Evolutionary conservation across 2,113 vertebrate genomes (phyloP).

Genomic region (Vidua macroura): DNA sequence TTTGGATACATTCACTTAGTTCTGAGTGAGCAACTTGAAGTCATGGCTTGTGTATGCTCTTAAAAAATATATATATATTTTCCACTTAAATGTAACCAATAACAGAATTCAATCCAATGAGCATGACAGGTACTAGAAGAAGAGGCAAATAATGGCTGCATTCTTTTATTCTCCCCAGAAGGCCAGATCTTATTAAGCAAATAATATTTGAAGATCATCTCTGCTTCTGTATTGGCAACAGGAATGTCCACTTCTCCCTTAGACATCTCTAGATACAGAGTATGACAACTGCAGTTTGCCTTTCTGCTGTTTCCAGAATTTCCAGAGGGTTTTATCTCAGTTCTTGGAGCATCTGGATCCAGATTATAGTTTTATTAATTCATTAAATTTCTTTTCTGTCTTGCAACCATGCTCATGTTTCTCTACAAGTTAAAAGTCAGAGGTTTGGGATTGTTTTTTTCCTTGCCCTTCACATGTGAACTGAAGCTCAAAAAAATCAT

Average conservation of each 20-base stretch:
- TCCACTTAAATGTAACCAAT: not conserved
- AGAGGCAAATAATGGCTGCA: not conserved
- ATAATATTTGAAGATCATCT: not conserved
- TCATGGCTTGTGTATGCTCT: not conserved
- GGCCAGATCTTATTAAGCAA: not conserved
- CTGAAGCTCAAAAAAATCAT: not conserved
- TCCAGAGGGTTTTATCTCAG: not conserved
- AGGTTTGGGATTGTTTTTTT: not conserved
- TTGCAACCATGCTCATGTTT: not conserved
- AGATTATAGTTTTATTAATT: not conserved
- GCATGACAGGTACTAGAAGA: not conserved
- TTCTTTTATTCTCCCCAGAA: not conserved
- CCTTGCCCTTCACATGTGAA: not conserved
- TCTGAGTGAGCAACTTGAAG: not conserved
- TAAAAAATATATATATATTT: not conserved
- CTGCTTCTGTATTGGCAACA: not conserved
- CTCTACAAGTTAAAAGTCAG: not conserved
- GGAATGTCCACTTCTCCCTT: not conserved
- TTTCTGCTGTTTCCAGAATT: not conserved
- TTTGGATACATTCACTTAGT: not conserved
- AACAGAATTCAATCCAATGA: not conserved
- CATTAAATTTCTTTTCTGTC: not conserved
- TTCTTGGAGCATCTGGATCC: not conserved
- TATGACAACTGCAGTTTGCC: not conserved
- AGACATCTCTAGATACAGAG: fast-evolving